These are phyloP conservation scores for Marisa cornuarietis DNA, from an alignment of 1,140 invertebrate genomes.

Conservation along the genomic window DNA sequence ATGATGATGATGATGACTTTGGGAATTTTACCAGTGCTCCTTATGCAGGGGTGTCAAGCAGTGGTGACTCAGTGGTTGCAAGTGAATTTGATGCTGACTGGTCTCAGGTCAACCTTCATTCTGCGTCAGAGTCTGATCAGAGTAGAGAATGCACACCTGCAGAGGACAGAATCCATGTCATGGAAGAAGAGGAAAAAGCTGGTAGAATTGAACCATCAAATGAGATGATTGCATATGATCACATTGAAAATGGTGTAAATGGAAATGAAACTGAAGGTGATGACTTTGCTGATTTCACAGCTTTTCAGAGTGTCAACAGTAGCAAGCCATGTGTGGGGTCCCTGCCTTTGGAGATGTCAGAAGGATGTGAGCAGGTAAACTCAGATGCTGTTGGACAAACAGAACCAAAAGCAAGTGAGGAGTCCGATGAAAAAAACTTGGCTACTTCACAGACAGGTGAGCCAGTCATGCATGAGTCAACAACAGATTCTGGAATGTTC, in stretches of 20 bases:
- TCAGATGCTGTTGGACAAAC: not conserved
- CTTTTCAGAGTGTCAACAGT: conserved; percentile 13
- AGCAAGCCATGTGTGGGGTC: conserved; percentile 16
- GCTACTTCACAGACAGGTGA: too few species aligned
- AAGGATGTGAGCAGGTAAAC: not conserved
- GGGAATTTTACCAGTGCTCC: conserved; percentile 51
- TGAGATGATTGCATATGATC: not conserved
- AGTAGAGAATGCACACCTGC: not conserved
- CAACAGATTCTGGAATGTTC: conserved; percentile 50
- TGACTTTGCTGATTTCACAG: conserved; percentile 40
- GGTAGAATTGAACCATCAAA: not conserved
- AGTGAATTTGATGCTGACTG: conserved; percentile 23
- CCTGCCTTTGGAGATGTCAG: conserved; percentile 3
- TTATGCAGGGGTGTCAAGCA: conserved; percentile 2
- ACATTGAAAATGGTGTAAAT: not conserved
- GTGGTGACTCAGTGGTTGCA: not conserved
- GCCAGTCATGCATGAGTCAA: conserved; percentile 23
- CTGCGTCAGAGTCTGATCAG: not conserved
- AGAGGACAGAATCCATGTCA: not conserved
- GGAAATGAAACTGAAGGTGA: conserved; percentile 25
- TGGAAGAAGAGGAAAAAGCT: not conserved
- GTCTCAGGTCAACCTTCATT: not conserved
- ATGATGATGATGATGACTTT: conserved; percentile 56
- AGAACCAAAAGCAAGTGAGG: not conserved
- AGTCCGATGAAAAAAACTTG: not conserved